Evolutionary conservation across 2,888 invertebrate species (phyloP).

Genomic region (Dinocampus coccinellae): DNA sequence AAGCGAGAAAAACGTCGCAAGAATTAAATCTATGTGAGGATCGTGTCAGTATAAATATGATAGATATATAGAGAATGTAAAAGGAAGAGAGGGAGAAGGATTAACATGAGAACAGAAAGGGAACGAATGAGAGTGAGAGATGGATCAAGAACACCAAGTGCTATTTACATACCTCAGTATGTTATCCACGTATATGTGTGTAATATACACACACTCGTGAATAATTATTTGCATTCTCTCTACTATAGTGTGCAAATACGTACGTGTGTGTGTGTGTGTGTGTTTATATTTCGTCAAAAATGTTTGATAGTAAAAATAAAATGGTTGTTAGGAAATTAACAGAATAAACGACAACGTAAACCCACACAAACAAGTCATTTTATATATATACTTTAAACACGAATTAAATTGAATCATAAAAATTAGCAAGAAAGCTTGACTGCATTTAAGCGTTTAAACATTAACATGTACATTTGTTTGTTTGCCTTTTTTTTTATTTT

Average conservation of each 20-base stretch:
- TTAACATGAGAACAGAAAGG: too few relatives aligned
- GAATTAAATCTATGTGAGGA: slow-evolving; percentile 25
- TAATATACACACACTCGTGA: slow-evolving; percentile 51
- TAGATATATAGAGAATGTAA: background rate
- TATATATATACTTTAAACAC: background rate
- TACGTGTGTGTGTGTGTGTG: too few relatives aligned
- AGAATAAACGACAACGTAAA: background rate
- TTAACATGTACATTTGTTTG: background rate
- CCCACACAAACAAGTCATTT: background rate
- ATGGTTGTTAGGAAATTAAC: background rate
- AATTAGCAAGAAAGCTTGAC: background rate
- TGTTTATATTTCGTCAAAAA: background rate
- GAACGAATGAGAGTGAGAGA: slow-evolving; percentile 1
- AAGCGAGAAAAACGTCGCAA: slow-evolving; percentile 26
- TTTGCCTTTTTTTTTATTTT: background rate
- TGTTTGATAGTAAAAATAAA: background rate
- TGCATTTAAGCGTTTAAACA: slow-evolving; percentile 5
- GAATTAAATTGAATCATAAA: background rate
- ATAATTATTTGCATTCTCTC: slow-evolving; percentile 64
- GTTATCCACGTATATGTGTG: slow-evolving; percentile 45
- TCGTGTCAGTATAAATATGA: background rate
- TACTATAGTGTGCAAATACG: background rate
- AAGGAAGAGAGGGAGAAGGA: background rate
- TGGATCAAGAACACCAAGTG: slow-evolving; percentile 18
- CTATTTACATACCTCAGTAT: slow-evolving; percentile 62